Base-by-base conservation (phyloP, 2,797 vertebrate species). In the Micromesistius poutassou region DNA sequence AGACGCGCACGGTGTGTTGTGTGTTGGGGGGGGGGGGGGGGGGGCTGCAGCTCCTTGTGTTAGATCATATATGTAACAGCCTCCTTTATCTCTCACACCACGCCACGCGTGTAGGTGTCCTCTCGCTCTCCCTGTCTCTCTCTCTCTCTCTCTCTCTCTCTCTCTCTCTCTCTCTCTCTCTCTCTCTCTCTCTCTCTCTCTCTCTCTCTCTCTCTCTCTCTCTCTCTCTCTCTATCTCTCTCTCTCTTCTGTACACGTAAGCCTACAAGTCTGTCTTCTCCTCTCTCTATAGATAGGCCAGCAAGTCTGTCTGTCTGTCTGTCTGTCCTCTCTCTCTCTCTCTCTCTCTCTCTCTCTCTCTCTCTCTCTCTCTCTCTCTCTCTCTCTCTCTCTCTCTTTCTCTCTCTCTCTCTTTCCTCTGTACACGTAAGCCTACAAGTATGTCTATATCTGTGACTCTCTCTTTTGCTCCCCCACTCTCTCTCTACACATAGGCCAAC, bases 71-170 rank as follows among this genome's bases (percentile, higher is more conserved):
- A 19, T 22, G 31, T 13, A 8, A 19, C 16, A 35, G 71, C 35
- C 50, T 87, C 88, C 87, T 83, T 25, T 80, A 85, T 82, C 85
- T 73, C 83, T 76, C 75, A 74, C 16, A n/a, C 19, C n/a, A n/a
- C 62, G 82, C 77, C 74, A 68, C 70, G 74, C 40, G 78, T 71
- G 66, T 74, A 78, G 82, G 79, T 84, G 75, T 74, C 36, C 36
- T 38, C 9, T 38, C 36, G 1, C 36, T 10, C 36, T 33, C 33
- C 5, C 33, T 33, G 2, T 33, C 5, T 2, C 25, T 40, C 76
- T 42, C 66, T 82, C 73, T 22, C 62, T 74, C 71, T 62, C 72
- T 74, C 76, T 76, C 75, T 74, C 75, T 73, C 46, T 74, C 72
- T 78, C 76, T 72, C 68, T 68, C 80, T 72, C 74, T 35, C 55